These are phyloP conservation scores for Trypoxylus dichotomus DNA, from an alignment of 1,140 invertebrate species.

Conservation along the genomic window DNA sequence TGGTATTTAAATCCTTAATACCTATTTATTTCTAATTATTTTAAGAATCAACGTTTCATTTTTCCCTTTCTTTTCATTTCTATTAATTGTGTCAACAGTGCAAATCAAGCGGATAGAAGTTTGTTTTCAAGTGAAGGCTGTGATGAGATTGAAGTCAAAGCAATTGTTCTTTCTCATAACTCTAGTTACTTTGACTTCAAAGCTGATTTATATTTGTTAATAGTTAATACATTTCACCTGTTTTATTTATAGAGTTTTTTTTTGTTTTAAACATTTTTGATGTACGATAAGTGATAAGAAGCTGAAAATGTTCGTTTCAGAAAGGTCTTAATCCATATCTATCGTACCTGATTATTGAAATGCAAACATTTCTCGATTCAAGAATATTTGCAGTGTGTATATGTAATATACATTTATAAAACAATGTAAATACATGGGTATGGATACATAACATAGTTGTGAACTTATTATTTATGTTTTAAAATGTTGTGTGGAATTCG, in stretches of 20 bases:
- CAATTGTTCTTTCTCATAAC: not conserved
- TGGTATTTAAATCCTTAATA: not conserved
- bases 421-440: constrained; percentile 8
- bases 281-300: constrained; percentile 2
- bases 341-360: constrained; percentile 8
- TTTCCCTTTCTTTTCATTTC: not conserved
- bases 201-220: constrained; percentile 22
- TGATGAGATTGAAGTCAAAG: constrained; percentile 23
- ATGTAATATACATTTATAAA: not conserved
- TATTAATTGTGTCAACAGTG: not conserved
- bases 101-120: constrained; percentile 5
- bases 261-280: not conserved
- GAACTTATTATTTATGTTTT: not conserved
- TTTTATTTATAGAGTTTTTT: not conserved
- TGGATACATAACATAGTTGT: not conserved
- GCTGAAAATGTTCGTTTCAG: not conserved
- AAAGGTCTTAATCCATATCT: constrained; percentile 7
- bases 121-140: constrained; percentile 19
- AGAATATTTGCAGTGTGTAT: not conserved
- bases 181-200: constrained; percentile 7
- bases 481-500: not conserved
- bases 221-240: not conserved
- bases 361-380: not conserved
- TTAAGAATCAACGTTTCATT: not conserved
- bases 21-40: constrained; percentile 1